phyloP scores from a whole-genome alignment of 2,888 invertebrate species.

The Galeruca laticollis region DNA sequence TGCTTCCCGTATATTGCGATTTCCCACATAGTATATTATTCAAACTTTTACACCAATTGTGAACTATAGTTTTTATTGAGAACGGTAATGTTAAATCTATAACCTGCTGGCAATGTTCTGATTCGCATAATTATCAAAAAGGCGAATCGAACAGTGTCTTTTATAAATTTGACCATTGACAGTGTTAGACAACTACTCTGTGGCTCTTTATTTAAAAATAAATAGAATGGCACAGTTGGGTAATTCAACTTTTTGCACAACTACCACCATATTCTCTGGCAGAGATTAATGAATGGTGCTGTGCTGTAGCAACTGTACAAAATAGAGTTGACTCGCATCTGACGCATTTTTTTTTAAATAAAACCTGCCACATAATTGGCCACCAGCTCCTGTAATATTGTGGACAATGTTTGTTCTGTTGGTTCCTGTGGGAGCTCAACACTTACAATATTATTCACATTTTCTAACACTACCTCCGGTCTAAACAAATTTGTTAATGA shows the following conservation, averaged over 20 bases:
- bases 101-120: not conserved
- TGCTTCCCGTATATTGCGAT: too few relatives aligned
- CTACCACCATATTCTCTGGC: not conserved
- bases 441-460: not conserved
- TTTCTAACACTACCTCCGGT: too few relatives aligned
- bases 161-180: too few relatives aligned
- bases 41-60: slow-evolving; percentile 21
- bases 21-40: too few relatives aligned
- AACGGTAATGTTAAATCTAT: slow-evolving; percentile 15
- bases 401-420: too few relatives aligned
- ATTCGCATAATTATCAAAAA: not conserved
- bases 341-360: not conserved
- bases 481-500: too few relatives aligned
- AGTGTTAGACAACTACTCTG: too few relatives aligned
- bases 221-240: too few relatives aligned
- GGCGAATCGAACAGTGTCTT: not conserved
- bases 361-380: not conserved
- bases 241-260: not conserved
- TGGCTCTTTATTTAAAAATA: too few relatives aligned
- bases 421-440: not conserved
- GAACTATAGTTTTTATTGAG: slow-evolving; percentile 15
- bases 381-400: not conserved
- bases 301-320: not conserved
- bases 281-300: not conserved
- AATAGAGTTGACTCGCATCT: not conserved